Percentiles rank a stretch among this genome's conserved stretches.
phyloP scores from a whole-genome alignment of 2,113 vertebrate species.

The Corythornis cristatus region DNA sequence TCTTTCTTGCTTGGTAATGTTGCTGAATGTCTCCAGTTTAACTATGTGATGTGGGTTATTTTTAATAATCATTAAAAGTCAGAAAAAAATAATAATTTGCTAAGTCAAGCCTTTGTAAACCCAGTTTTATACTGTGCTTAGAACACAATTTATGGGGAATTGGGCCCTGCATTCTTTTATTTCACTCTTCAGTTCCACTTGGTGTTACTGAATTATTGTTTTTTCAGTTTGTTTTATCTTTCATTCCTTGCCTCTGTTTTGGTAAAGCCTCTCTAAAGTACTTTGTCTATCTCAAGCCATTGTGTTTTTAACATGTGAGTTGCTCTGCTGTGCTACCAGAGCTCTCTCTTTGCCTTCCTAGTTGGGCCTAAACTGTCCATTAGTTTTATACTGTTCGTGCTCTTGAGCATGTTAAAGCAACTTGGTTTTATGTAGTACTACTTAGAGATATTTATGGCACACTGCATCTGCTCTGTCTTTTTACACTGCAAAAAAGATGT shows the following conservation, averaged over 20 bases:
- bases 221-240: neutral
- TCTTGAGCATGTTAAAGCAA: neutral
- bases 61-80: neutral
- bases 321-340: neutral
- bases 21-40: neutral
- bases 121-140: neutral
- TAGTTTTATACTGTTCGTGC: neutral
- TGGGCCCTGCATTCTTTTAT: neutral
- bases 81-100: neutral
- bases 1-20: neutral
- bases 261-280: neutral
- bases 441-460: neutral
- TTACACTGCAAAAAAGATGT: neutral
- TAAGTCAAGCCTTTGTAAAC: neutral
- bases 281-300: neutral
- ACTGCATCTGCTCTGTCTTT: neutral
- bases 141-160: neutral
- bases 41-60: neutral
- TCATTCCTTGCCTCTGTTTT: neutral
- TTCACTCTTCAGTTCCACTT: neutral
- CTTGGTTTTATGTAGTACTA: neutral
- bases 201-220: neutral
- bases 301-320: accelerated
- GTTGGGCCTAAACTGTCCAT: neutral
- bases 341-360: neutral